Conservation (phyloP, 2,888 invertebrate species). For the Gymnocheta viridis region DNA sequence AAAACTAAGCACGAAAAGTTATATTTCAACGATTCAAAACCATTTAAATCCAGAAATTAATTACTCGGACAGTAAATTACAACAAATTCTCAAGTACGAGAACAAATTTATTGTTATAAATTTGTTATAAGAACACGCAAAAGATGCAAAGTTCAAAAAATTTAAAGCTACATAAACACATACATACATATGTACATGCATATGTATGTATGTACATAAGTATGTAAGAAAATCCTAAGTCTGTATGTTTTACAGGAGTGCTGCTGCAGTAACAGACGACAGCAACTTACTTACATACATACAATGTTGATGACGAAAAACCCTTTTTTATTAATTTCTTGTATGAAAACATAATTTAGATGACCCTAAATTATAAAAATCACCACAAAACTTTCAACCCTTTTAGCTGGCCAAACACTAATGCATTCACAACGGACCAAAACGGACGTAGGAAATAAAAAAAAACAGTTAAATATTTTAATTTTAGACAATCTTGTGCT, state of each 20-base stretch:
- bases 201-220: background rate
- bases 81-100: background rate
- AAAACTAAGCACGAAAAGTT: no score
- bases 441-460: conserved; percentile 10
- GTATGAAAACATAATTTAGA: conserved; percentile 51
- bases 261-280: background rate
- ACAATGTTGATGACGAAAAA: conserved; percentile 13
- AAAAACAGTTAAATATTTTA: background rate
- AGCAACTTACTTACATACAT: no score
- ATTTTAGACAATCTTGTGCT: background rate
- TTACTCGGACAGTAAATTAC: background rate
- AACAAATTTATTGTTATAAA: background rate
- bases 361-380: conserved; percentile 68
- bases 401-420: conserved; percentile 39
- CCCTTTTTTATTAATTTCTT: conserved; percentile 15
- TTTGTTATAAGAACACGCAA: background rate
- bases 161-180: conserved; percentile 53
- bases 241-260: background rate
- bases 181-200: background rate
- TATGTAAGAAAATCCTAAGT: background rate
- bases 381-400: conserved; percentile 63
- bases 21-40: no score
- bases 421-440: background rate
- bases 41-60: background rate
- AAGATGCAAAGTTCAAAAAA: conserved; percentile 57